Base-by-base conservation (phyloP, 2,888 invertebrate species). In the Volucella inflata region DNA sequence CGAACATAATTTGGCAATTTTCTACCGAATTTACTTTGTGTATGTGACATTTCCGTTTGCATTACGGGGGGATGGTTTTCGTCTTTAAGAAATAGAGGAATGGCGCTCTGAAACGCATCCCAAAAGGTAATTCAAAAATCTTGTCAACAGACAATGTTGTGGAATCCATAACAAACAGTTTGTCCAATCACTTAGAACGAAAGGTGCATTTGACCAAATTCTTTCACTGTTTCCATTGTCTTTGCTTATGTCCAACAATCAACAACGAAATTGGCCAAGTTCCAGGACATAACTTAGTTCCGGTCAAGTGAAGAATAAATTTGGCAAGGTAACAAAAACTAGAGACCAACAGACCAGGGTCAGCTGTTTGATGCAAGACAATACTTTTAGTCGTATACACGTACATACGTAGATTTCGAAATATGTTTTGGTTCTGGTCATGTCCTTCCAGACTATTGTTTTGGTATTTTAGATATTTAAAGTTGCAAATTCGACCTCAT, bases 1-100 rank as follows among this genome's bases (percentile, higher is more conserved):
- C 55, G 57, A 85, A 85, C 72, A 81, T 72, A 85, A 85, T 85
- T 85, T 85, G 81, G 76, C 81, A 85, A 85, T 85, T 85, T 85
- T 85, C 85, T 81, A 80, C 76, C 80, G 68, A 80, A 85, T 85
- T 85, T 80, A 80, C 44, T 71, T 62, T 42, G 60, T 76, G 84
- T 75, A 76, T 84, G 84, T 84, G 84, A 84, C 75, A 60, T 74
- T 70, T 78, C 16, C 62, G 72, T 67, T 77, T 67, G 65, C 53
- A 62, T 17, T 46, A n/a, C 12, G 30, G 16, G 21, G 10, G 8
- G 6, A n/a, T 16, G 8, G 16, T 11, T 46, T 12, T 36, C 21
- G 1, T 4, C 30, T 30, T 30, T 17, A 30, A 30, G 40, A 21
- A 12, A n/a, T 64, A 12, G 2, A 11, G 21, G 1, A 21, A 51